phyloP scores from a whole-genome alignment of 1,140 invertebrate species.

The Temnothorax nylanderi region DNA sequence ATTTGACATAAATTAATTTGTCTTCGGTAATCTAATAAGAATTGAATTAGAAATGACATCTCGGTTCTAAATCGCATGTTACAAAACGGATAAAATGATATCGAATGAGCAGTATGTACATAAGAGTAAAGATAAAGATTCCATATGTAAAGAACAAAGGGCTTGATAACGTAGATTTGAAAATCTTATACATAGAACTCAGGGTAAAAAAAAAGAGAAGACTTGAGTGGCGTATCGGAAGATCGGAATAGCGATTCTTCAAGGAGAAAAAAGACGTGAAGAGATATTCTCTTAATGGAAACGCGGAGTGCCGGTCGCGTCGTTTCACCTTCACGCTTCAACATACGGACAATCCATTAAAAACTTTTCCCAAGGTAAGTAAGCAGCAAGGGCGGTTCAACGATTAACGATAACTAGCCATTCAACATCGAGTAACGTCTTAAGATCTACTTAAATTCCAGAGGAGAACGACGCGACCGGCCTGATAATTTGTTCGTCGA shows the following conservation, averaged over 20 bases:
- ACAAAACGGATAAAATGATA: not conserved
- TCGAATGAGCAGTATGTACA: not conserved
- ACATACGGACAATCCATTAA: conserved; percentile 59
- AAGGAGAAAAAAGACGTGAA: conserved; percentile 4
- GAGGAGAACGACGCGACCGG: conserved; percentile 40
- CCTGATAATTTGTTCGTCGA: conserved; percentile 37
- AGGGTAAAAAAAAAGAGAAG: not conserved
- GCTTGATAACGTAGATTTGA: not conserved
- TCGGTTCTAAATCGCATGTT: not conserved
- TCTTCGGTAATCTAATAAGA: not conserved
- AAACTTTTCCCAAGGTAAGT: conserved; percentile 55
- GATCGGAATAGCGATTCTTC: conserved; percentile 15
- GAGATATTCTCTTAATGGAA: conserved; percentile 14
- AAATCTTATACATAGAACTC: conserved; percentile 16
- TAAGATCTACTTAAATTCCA: conserved; percentile 59
- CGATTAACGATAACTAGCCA: conserved; percentile 58
- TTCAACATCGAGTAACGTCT: conserved; percentile 59
- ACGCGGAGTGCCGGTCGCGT: conserved; percentile 6
- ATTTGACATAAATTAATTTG: not conserved
- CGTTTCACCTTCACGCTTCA: conserved; percentile 44
- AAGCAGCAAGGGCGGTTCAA: conserved; percentile 58
- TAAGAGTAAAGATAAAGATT: too few relatives aligned
- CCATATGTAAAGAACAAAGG: not conserved
- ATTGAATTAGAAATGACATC: not conserved
- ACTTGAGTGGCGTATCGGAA: conserved; percentile 7